phyloP scores from a whole-genome alignment of 2,888 invertebrate genomes.

The Leptarthrus brevirostris region DNA sequence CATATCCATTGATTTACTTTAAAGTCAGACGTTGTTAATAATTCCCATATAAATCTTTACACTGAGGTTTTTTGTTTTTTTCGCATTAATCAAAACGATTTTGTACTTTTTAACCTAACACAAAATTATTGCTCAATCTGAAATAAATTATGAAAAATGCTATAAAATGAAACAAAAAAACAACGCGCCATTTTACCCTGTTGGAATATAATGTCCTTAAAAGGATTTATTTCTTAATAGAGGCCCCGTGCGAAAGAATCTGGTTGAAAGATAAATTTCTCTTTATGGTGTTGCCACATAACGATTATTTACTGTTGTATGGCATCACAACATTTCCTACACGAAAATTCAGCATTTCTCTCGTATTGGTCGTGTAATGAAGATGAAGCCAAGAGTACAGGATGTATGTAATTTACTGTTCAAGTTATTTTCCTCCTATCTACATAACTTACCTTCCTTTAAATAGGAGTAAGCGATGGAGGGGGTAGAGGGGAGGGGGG shows the following conservation, averaged over 20 bases:
- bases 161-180: not conserved
- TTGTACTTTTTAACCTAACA: conserved; percentile 5
- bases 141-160: conserved; percentile 23
- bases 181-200: not conserved
- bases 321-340: conserved; percentile 20
- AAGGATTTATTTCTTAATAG: conserved; percentile 10
- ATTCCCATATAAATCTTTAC: too few relatives aligned
- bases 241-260: not conserved
- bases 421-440: not conserved
- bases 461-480: too few relatives aligned
- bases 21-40: too few relatives aligned
- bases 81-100: not conserved
- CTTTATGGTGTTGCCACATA: not conserved
- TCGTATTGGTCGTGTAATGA: not conserved
- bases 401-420: not conserved
- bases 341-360: not conserved
- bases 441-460: not conserved
- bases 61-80: too few relatives aligned
- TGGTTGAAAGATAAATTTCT: conserved; percentile 13
- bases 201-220: not conserved
- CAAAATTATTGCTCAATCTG: not conserved
- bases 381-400: not conserved
- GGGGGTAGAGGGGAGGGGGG: too few relatives aligned
- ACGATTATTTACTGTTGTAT: conserved; percentile 17
- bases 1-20: too few relatives aligned